phyloP scores from a whole-genome alignment of 1,140 invertebrate species.

The Philaenus spumarius region DNA sequence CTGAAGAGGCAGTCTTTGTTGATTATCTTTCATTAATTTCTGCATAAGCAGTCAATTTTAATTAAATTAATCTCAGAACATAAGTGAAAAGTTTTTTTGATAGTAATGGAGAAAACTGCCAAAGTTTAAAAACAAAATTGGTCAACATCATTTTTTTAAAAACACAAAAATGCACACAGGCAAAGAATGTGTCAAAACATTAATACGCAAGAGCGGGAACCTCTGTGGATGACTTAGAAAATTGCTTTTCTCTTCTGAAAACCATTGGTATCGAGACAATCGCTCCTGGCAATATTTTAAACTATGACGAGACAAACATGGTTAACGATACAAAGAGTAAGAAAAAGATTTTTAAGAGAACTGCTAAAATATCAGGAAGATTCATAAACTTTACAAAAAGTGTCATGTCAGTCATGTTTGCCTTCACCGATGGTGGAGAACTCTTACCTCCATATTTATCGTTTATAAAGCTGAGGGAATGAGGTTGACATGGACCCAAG shows the following conservation, averaged over 20 bases:
- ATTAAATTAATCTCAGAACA: background rate
- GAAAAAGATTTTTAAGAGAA: constrained; percentile 21
- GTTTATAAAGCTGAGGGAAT: constrained; percentile 38
- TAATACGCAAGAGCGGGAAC: constrained; percentile 4
- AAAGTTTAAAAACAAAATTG: background rate
- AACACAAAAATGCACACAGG: background rate
- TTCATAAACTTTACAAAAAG: constrained; percentile 17
- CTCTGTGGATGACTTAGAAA: constrained; percentile 15
- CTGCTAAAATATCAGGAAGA: constrained; percentile 19
- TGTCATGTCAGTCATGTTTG: constrained; percentile 19
- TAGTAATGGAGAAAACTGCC: no score
- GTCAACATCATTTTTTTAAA: constrained; percentile 8
- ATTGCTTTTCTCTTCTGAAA: constrained; percentile 32
- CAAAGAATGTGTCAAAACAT: background rate
- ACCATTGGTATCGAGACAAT: constrained; percentile 29
- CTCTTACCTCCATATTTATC: constrained; percentile 33
- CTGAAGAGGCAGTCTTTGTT: background rate
- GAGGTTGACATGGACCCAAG: constrained; percentile 35
- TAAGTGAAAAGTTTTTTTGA: background rate
- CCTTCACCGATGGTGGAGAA: constrained; percentile 18
- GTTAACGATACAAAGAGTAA: constrained; percentile 34
- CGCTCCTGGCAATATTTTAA: constrained; percentile 34
- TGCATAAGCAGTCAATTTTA: background rate
- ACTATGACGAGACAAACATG: constrained; percentile 41
- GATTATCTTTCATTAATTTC: background rate